Base-by-base conservation (phyloP, 2,888 invertebrate species). In the Creontiades dilutus region DNA sequence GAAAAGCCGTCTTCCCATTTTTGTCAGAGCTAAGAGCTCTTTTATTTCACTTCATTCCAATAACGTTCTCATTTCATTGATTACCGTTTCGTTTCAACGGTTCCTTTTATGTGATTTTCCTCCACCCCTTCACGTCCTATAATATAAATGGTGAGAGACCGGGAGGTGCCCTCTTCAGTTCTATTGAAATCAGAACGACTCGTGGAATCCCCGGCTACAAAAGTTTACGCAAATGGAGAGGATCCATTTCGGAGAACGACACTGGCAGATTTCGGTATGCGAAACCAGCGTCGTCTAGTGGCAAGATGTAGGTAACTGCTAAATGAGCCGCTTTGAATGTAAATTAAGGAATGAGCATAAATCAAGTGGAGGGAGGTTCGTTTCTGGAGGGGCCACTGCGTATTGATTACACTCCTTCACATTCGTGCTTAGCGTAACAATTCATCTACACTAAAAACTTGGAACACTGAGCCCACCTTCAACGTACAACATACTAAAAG, bases 251-350 rank as follows among this genome's bases (percentile, higher is more conserved):
- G 23, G 52, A 52, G 52, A 19, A 46, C 14, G 48, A 82, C 48
- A 52, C 47, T 48, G 19, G 47, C 23, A 52, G 23, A 82, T 19
- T 82, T 82, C 52, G 82, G 82, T 47, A 82, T 27, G 46, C 82
- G 82, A 27, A 82, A 82, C 47, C 82, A 78, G 16, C 46, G 46
- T 16, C 78, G 82, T 82, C 82, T 82, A 52, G 48, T 27, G 12
- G 55, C 82, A 75, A 68, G 86, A 86, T 86, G 86, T 86, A 86
- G 86, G 75, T 48, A 86, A 86, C 86, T 75, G 55, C 86, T 86
- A 78, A 88, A 88, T 88, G 88, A 88, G 88, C 88, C 88, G 88
- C 88, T 88, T 88, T 88, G 88, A 78, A 88, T 88, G 88, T 88
- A 88, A 88, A 88, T 88, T 88, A 88, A 88, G 88, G 88, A 88